Evolutionary conservation across 2,113 vertebrate species (phyloP).

Genomic region (Chloebia gouldiae): DNA sequence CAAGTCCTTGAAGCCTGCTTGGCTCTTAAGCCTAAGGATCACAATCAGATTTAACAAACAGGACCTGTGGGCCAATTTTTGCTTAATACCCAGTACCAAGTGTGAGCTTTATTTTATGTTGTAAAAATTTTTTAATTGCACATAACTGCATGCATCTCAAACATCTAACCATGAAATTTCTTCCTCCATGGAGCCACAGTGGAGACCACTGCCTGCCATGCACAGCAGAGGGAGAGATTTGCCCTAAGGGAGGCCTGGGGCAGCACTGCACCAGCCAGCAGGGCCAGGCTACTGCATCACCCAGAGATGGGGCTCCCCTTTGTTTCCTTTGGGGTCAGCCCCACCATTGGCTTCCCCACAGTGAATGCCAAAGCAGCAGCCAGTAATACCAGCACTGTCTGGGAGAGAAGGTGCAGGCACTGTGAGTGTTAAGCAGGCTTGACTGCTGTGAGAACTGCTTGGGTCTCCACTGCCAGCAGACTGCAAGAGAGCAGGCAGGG

Average conservation of each 20-base stretch:
- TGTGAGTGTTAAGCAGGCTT: neutral
- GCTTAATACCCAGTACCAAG: neutral
- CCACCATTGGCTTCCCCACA: neutral
- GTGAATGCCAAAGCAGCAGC: neutral
- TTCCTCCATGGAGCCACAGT: rapidly evolving
- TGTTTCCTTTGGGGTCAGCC: neutral
- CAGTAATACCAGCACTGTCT: neutral
- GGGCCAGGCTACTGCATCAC: neutral
- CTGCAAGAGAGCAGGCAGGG: neutral
- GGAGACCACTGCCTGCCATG: neutral
- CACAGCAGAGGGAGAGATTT: neutral
- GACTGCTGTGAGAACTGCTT: neutral
- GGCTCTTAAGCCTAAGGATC: neutral
- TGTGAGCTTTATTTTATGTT: neutral
- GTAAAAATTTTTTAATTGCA: neutral
- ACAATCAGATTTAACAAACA: neutral
- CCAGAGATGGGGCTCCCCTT: neutral
- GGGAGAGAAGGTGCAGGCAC: neutral
- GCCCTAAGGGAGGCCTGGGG: neutral
- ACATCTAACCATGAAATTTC: no score
- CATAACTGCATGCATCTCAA: neutral
- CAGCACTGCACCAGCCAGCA: neutral
- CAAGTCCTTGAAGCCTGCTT: neutral
- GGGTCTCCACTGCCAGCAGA: neutral
- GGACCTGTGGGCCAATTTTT: neutral